Base-by-base conservation (phyloP, 92 coral and sea anemone species). In the Umimayanthus chanpuru region DNA sequence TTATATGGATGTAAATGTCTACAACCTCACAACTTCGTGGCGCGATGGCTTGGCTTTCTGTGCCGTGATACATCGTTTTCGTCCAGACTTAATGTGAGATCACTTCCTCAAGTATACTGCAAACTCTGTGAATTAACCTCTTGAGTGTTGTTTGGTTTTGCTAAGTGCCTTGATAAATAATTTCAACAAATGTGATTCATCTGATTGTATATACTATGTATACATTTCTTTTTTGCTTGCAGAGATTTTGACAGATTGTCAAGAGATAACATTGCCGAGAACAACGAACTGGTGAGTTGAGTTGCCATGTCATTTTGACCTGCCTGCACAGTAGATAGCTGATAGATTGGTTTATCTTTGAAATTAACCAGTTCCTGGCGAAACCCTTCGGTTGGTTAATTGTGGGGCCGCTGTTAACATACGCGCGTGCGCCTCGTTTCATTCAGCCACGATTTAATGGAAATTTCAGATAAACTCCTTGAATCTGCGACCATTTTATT, bases 41-140 rank as follows among this genome's bases (percentile, higher is more conserved):
- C 93, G 96, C 82, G 96, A 95, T 92, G 98, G 98, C 12, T 85
- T 95, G 32, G 98, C 96, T 23, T 93, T 95, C 71, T 95, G 98
- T 88, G 98, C 98, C 1, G 88, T 95, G 18, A 95, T 95, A 39
- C 98, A 95, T 64, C 94, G 94, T 28, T 95, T 85, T 89, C 90
- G 98, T 40, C 98, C 98, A 65, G 98, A 95, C 77, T 81, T 95
- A 58, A 92, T 95, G 98, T 95, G 85, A 90, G 98, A 70, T 25
- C 38, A 9, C 43, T 36, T 25, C 23, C 50, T 32, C 40, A 53
- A 47, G 83, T 81, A 80, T 74, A 85, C 81, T 74, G 55, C 80
- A 28, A 77, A 70, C 26, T 53, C 49, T 67, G 26, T 87, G 85
- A 23, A 90, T 81, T 47, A 39, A 23, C 61, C 30, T 26, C 78